Base-by-base conservation (phyloP, 2,797 vertebrate genomes). In the Pantherophis alleghaniensis region DNA sequence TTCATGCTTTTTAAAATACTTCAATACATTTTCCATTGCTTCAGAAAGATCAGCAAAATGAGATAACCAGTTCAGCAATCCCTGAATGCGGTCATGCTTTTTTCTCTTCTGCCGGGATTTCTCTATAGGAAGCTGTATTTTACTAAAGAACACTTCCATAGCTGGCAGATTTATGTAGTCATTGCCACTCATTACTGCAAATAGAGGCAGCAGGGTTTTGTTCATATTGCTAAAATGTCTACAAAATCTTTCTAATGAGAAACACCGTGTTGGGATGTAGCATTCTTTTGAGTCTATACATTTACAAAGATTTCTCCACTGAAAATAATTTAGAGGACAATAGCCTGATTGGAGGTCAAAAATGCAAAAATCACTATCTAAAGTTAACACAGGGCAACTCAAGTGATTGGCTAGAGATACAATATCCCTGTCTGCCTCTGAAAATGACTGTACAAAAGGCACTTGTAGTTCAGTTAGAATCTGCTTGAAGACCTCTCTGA, bases 321-420 rank as follows among this genome's bases (percentile, higher is more conserved):
- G 98, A 96, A 99, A 99, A 95, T 97, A 98, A 51, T 79, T 96
- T 59, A 99, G 94, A 0, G 99, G 99, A 94, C 98, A 97, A 96
- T 98, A 99, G 3, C 99, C 99, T 92, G 97, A 98, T 95, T 97
- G 97, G 92, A 99, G 97, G 93, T 99, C 98, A 96, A 99, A 99
- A 94, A 99, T 98, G 95, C 98, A 99, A 95, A 99, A 99, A 96
- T 99, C 99, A 92, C 99, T 99, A 95, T 99, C 99, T 2, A 98
- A 98, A 5, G 98, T 98, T 90, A 99, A 97, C 56, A 99, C 98
- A 0, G 99, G 99, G 86, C 99, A 99, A 61, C 97, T 97, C 99
- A 99, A 99, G 61, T 98, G 97, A 95, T 97, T 98, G 55, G 99
- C 99, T 93, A 99, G 97, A 42, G 98, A 98, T 26, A 98, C 98